Conservation (phyloP, 2,113 vertebrate species). For the Leucoraja erinaceus region DNA sequence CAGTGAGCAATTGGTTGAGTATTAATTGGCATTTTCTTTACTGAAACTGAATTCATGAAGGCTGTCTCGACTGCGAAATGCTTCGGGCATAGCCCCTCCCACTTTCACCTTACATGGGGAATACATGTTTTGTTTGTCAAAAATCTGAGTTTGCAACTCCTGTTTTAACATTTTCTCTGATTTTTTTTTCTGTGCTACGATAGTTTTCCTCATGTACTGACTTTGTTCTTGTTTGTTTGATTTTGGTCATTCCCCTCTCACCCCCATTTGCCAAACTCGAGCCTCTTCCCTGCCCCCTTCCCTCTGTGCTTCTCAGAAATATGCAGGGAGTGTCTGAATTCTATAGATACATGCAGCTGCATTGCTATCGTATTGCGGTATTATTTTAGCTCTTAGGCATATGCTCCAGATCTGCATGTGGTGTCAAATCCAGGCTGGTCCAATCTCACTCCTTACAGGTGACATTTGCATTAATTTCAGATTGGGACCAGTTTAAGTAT, state of each 20-base stretch:
- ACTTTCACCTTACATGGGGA: neutral
- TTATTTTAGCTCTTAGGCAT: neutral
- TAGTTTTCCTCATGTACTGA: neutral
- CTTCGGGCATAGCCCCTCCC: too few species aligned
- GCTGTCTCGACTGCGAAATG: neutral
- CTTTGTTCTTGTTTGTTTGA: neutral
- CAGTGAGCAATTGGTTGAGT: neutral
- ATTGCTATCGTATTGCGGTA: neutral
- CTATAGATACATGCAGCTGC: neutral
- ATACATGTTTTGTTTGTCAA: neutral
- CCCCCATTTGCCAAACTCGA: neutral
- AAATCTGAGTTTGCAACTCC: neutral
- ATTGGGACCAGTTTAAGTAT: neutral
- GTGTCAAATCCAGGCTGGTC: neutral
- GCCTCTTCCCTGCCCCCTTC: neutral
- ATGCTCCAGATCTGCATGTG: neutral
- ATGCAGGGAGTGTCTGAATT: neutral
- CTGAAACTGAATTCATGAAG: neutral
- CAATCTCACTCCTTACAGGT: neutral
- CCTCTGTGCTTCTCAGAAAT: too few species aligned
- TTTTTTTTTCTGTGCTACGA: neutral
- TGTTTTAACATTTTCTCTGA: neutral
- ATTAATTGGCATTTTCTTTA: neutral
- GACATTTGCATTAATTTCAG: neutral
- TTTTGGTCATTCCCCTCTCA: too few species aligned